phyloP scores from a whole-genome alignment of 1,140 invertebrate species.

The Monomorium pharaonis region DNA sequence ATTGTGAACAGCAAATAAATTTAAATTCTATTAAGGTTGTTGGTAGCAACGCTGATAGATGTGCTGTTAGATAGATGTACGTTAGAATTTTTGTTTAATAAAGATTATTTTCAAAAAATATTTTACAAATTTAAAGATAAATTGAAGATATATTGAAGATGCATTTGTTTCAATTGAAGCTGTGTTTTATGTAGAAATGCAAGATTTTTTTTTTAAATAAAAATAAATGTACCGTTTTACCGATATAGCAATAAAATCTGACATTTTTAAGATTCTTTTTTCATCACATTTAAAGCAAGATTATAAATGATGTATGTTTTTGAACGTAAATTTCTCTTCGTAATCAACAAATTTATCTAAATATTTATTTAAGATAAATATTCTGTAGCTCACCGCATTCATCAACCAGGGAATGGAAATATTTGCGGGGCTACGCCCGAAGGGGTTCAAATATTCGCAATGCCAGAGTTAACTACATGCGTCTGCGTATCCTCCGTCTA shows the following conservation, averaged over 20 bases:
- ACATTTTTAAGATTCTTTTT: not conserved
- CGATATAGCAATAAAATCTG: not conserved
- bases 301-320: not conserved
- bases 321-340: not conserved
- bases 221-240: not conserved
- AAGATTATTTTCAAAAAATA: conserved; percentile 4
- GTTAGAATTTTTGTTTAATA: not conserved
- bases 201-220: not conserved
- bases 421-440: not conserved
- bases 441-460: conserved; percentile 22
- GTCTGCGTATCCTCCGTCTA: conserved; percentile 13
- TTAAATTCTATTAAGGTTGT: conserved; percentile 60
- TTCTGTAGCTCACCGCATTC: not conserved
- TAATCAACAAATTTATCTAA: too few species aligned
- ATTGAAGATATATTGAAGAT: too few species aligned
- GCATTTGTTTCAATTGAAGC: too few species aligned
- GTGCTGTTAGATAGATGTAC: not conserved
- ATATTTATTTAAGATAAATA: conserved; percentile 24
- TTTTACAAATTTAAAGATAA: not conserved
- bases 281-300: not conserved
- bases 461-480: conserved; percentile 22
- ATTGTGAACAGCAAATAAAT: conserved; percentile 55
- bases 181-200: not conserved
- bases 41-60: not conserved
- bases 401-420: not conserved